These are phyloP conservation scores for Tetranychus piercei DNA, from an alignment of 2,888 invertebrate species.

Conservation along the genomic window DNA sequence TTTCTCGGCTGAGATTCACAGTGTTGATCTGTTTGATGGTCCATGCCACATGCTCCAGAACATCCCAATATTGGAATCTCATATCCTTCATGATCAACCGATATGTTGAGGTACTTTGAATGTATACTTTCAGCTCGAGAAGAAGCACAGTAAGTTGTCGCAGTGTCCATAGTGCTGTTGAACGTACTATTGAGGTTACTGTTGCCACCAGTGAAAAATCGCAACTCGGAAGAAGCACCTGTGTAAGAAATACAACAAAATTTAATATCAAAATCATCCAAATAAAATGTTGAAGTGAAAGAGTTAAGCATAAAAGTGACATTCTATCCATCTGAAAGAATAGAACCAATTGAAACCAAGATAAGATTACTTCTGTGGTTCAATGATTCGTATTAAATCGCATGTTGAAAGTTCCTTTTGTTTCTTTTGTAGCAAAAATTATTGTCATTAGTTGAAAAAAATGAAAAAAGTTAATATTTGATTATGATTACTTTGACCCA, in stretches of 20 bases:
- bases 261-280: not conserved
- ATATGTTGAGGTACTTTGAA: constrained; percentile 25
- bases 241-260: not conserved
- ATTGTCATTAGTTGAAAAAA: no score
- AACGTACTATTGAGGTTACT: constrained; percentile 8
- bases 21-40: not conserved
- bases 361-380: not conserved
- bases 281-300: not conserved
- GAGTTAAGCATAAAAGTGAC: not conserved
- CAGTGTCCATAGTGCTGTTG: constrained; percentile 15
- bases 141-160: not conserved
- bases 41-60: constrained; percentile 7
- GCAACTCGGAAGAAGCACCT: constrained; percentile 16
- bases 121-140: not conserved
- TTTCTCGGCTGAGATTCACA: not conserved
- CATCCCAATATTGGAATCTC: constrained; percentile 23
- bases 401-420: not conserved
- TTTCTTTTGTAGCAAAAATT: no score
- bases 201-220: constrained; percentile 20
- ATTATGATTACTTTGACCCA: not conserved
- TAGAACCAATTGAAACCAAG: not conserved
- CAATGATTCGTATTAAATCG: not conserved
- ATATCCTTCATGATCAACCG: constrained; percentile 25
- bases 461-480: not conserved
- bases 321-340: not conserved